A percentile compares a stretch with the other conserved stretches of the same genome.
Evolutionary conservation across 2,113 vertebrate genomes (phyloP).

Genomic region (Plecturocebus donacophilus): DNA sequence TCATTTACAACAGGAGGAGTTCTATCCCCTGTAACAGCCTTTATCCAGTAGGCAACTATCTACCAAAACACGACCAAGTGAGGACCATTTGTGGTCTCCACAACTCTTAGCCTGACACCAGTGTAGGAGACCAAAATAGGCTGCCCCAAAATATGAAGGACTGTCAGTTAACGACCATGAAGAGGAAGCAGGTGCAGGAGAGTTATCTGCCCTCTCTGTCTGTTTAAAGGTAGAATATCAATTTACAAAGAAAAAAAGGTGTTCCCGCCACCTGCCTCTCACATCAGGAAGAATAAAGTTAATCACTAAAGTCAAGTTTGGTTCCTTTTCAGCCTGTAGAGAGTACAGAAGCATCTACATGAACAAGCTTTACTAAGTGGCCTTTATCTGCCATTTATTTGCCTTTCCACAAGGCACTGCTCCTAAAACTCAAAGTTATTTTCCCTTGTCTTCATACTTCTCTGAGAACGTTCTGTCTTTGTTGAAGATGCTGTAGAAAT

Average conservation of each 20-base stretch:
- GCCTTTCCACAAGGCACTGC: not conserved
- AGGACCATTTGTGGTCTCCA: not conserved
- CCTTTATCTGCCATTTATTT: not conserved
- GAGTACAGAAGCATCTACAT: too few species aligned
- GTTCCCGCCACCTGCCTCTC: too few species aligned
- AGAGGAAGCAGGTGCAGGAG: not conserved
- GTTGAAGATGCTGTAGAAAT: not conserved
- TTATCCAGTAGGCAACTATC: not conserved
- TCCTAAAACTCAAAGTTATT: not conserved
- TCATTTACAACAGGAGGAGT: not conserved
- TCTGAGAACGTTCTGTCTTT: not conserved
- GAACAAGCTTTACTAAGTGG: not conserved
- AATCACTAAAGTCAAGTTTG: not conserved
- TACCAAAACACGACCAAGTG: not conserved
- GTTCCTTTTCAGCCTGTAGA: not conserved
- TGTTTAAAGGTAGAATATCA: not conserved
- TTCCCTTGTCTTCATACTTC: not conserved
- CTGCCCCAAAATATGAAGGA: not conserved
- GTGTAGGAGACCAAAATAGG: not conserved
- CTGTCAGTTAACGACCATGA: too few species aligned
- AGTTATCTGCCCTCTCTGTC: not conserved
- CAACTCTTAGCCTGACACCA: not conserved
- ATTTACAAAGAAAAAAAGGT: not conserved
- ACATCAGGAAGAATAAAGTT: not conserved
- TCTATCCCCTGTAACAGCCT: not conserved